Conservation (phyloP, 2,113 vertebrate species). For the Colinus virginianus region DNA sequence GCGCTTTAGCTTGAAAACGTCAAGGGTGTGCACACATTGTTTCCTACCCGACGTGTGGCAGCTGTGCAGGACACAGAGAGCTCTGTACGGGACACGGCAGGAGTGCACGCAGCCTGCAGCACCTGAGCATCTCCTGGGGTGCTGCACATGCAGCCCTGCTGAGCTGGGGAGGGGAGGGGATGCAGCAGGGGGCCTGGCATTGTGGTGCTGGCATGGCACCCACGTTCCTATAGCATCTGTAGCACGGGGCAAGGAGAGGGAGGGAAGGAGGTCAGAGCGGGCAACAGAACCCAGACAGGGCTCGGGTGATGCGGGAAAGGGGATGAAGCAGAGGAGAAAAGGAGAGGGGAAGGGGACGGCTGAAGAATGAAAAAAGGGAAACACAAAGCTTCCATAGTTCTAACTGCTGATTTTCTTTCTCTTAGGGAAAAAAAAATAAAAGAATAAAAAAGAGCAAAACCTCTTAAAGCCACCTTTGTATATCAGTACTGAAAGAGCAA, state of each 20-base stretch:
- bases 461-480: constrained; percentile 56
- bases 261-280: constrained; percentile 68
- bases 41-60: fast-evolving
- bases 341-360: not conserved
- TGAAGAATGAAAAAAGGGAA: not conserved
- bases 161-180: not conserved
- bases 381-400: not conserved
- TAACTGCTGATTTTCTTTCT: constrained; percentile 5
- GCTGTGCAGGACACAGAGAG: not conserved
- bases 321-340: not conserved
- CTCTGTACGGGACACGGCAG: not conserved
- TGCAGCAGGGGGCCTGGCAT: constrained; percentile 40
- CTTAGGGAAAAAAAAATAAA: not conserved
- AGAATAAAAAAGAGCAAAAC: constrained; percentile 3
- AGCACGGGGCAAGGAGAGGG: constrained; percentile 26
- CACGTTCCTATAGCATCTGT: constrained; percentile 66
- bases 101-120: not conserved
- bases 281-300: constrained; percentile 47
- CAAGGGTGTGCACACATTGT: not conserved
- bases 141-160: not conserved
- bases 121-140: not conserved
- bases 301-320: constrained; percentile 17
- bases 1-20: not conserved
- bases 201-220: constrained; percentile 45
- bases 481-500: constrained; percentile 9